Evolutionary conservation across 2,888 invertebrate genomes (phyloP).

Genomic region (Eristalinus sepulchralis): DNA sequence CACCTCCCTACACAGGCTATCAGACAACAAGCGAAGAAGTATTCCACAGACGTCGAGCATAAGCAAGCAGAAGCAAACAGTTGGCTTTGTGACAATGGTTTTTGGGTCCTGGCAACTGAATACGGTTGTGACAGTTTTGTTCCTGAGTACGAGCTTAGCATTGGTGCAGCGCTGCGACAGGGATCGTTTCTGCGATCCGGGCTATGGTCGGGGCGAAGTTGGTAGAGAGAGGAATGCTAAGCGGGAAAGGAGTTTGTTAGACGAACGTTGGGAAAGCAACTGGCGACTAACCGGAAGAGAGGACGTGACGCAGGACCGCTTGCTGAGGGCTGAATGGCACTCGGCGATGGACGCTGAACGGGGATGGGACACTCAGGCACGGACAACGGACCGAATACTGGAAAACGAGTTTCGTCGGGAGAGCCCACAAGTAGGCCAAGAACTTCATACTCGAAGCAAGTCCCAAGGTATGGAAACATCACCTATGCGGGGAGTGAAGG

Average conservation of each 20-base stretch:
- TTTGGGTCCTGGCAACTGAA: constrained; percentile 74
- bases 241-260: neutral
- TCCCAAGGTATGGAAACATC: neutral
- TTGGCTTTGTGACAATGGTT: constrained; percentile 72
- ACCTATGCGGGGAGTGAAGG: neutral
- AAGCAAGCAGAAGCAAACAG: constrained; percentile 5
- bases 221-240: neutral
- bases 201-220: constrained; percentile 47
- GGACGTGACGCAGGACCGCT: constrained; percentile 51
- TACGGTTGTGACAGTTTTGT: constrained; percentile 72
- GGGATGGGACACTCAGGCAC: neutral
- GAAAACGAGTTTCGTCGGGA: neutral
- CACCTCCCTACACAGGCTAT: neutral
- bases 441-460: neutral
- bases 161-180: constrained; percentile 56
- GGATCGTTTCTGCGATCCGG: constrained; percentile 48
- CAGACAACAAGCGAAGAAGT: neutral
- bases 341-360: constrained; percentile 1
- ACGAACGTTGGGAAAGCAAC: constrained; percentile 54
- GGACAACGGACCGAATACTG: neutral
- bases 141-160: constrained; percentile 72
- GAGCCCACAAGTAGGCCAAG: neutral
- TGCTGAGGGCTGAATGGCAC: constrained; percentile 65
- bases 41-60: neutral
- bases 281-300: constrained; percentile 67